phyloP scores from a whole-genome alignment of 2,888 invertebrate genomes.

The Dichetophora obliterata region DNA sequence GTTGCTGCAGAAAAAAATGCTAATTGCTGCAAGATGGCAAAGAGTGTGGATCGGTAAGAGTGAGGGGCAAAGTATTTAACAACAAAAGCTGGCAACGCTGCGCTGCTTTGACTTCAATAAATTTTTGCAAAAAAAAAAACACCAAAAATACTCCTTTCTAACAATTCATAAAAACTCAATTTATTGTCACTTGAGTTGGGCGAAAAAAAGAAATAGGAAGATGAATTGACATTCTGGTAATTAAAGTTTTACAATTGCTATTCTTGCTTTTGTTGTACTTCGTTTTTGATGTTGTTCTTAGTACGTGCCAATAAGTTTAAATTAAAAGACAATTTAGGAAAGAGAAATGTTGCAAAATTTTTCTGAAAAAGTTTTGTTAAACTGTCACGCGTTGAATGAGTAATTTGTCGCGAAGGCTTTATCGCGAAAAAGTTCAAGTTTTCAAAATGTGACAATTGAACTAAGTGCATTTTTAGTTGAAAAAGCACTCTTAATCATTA shows the following conservation, averaged over 20 bases:
- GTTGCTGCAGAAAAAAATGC: slow-evolving; percentile 22
- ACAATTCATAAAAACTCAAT: slow-evolving; percentile 21
- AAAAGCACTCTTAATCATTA: too few species aligned
- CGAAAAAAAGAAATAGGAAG: background rate
- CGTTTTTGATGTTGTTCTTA: background rate
- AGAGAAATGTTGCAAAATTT: too few species aligned
- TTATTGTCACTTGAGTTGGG: slow-evolving; percentile 18
- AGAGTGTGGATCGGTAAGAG: background rate
- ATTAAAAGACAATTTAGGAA: too few species aligned
- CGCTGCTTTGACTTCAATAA: slow-evolving; percentile 14
- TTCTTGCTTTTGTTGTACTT: background rate
- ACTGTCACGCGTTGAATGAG: too few species aligned
- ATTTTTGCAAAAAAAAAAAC: background rate
- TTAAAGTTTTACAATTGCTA: slow-evolving; percentile 8
- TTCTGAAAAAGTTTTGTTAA: too few species aligned
- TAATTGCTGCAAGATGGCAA: slow-evolving; percentile 22
- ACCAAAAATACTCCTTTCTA: background rate
- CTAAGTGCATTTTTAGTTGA: too few species aligned
- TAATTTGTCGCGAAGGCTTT: too few species aligned
- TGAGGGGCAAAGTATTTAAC: background rate
- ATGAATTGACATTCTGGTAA: slow-evolving; percentile 10
- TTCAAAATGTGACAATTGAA: too few species aligned
- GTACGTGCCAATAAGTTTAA: too few species aligned
- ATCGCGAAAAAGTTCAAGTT: too few species aligned
- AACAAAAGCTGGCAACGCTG: background rate